Evolutionary conservation across 2,797 vertebrate species (phyloP).

Genomic region (Sebastiscus albofasciatus): DNA sequence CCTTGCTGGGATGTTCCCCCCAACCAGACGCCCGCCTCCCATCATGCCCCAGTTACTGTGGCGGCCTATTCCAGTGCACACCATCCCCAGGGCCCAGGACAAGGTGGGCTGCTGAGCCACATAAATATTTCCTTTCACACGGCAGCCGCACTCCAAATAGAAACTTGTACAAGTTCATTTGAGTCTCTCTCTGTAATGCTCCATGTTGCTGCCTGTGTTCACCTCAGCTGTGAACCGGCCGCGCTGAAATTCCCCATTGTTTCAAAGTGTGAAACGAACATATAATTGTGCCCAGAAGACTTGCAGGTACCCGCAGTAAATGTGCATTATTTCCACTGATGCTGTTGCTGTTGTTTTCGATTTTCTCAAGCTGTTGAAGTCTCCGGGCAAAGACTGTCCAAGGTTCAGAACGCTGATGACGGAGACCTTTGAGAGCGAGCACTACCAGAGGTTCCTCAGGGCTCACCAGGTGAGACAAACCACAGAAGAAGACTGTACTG

Average conservation of each 20-base stretch:
- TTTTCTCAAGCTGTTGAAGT: conserved; percentile 82
- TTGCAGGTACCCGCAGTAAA: conserved; percentile 17
- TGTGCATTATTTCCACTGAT: conserved; percentile 20
- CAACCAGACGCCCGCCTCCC: conserved; percentile 74
- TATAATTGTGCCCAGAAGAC: conserved; percentile 43
- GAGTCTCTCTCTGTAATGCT: conserved; percentile 5
- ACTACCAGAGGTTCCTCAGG: conserved; percentile 82
- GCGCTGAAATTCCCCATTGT: not conserved
- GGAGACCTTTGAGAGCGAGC: conserved; percentile 79
- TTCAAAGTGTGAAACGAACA: conserved; percentile 52
- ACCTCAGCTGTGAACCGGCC: conserved; percentile 22
- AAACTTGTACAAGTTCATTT: conserved; percentile 29
- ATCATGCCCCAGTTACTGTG: conserved; percentile 82
- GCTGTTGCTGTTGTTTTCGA: conserved; percentile 26
- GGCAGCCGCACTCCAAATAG: conserved; percentile 9
- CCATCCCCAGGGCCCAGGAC: conserved; percentile 83
- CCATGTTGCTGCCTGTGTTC: conserved; percentile 6
- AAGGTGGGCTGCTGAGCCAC: conserved; percentile 80
- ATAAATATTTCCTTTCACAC: conserved; percentile 56
- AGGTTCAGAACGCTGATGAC: conserved; percentile 83
- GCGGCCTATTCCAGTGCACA: conserved; percentile 88
- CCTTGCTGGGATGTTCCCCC: conserved; percentile 86
- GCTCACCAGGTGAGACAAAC: conserved; percentile 78
- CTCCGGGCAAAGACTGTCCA: conserved; percentile 84
- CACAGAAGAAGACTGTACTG: not conserved